Conservation (phyloP, 2,888 invertebrate genomes). For the Drosophila parthenogenetica region DNA sequence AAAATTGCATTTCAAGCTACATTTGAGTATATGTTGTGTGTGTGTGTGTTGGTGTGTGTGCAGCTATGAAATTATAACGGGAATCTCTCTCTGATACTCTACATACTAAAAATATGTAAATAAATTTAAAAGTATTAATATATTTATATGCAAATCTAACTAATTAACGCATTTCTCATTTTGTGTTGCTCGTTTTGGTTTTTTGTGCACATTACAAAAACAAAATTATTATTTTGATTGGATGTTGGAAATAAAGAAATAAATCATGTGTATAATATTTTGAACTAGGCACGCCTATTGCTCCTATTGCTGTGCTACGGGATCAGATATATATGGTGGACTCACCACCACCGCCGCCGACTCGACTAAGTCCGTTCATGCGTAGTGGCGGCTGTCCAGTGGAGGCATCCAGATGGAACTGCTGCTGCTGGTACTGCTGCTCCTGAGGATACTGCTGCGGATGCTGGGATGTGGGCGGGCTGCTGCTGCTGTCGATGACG, state of each 20-base stretch:
- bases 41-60: conserved; percentile 19
- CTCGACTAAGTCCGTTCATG: conserved; percentile 85
- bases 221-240: conserved; percentile 11
- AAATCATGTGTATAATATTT: conserved; percentile 13
- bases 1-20: conserved; percentile 64
- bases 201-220: conserved; percentile 58
- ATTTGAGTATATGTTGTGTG: conserved; percentile 14
- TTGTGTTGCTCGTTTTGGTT: conserved; percentile 14
- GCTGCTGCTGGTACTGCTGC: conserved; percentile 60
- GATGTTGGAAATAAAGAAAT: conserved; percentile 12
- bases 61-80: conserved; percentile 24
- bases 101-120: conserved; percentile 37
- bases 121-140: conserved; percentile 14
- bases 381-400: conserved; percentile 73
- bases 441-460: conserved; percentile 46
- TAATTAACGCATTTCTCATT: conserved; percentile 29
- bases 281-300: conserved; percentile 40
- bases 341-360: conserved; percentile 86
- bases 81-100: conserved; percentile 22
- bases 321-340: conserved; percentile 83
- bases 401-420: conserved; percentile 54
- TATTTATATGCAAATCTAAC: conserved; percentile 1
- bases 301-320: not conserved
- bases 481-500: conserved; percentile 86
- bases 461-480: conserved; percentile 58